phyloP scores from a whole-genome alignment of 2,113 vertebrate genomes.

The Nyctereutes procyonoides region DNA sequence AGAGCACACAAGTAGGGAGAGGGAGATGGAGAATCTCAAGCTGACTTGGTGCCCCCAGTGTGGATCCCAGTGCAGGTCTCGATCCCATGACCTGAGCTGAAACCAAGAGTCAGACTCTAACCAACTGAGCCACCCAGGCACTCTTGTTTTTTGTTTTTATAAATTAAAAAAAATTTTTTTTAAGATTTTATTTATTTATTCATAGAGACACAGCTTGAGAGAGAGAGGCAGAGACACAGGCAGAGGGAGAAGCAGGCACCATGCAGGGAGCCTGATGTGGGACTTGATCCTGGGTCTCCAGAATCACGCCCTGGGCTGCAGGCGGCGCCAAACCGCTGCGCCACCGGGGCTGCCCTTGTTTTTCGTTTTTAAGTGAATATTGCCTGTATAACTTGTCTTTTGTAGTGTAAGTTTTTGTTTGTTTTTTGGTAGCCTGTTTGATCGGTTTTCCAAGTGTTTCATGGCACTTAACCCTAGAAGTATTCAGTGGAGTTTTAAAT shows the following conservation, averaged over 20 bases:
- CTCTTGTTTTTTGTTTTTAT: too few species aligned
- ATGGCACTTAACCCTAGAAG: background rate
- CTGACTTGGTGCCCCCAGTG: background rate
- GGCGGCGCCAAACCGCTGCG: too few species aligned
- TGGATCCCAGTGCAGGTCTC: background rate
- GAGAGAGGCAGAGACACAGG: too few species aligned
- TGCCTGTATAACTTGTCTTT: background rate
- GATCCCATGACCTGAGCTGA: background rate
- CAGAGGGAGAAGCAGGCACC: too few species aligned
- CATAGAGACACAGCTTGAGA: too few species aligned
- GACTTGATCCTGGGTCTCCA: too few species aligned
- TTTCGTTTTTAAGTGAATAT: background rate
- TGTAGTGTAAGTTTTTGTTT: background rate
- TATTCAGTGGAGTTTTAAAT: background rate
- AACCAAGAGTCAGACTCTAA: background rate
- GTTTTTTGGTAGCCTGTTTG: background rate
- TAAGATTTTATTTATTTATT: too few species aligned
- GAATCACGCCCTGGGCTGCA: too few species aligned
- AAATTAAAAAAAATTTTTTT: too few species aligned
- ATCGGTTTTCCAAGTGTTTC: background rate
- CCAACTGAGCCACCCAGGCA: background rate
- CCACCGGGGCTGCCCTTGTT: background rate
- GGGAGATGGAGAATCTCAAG: background rate
- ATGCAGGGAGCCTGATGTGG: too few species aligned
- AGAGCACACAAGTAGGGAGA: background rate